phyloP scores from a whole-genome alignment of 2,113 vertebrate species.

The Daubentonia madagascariensis region DNA sequence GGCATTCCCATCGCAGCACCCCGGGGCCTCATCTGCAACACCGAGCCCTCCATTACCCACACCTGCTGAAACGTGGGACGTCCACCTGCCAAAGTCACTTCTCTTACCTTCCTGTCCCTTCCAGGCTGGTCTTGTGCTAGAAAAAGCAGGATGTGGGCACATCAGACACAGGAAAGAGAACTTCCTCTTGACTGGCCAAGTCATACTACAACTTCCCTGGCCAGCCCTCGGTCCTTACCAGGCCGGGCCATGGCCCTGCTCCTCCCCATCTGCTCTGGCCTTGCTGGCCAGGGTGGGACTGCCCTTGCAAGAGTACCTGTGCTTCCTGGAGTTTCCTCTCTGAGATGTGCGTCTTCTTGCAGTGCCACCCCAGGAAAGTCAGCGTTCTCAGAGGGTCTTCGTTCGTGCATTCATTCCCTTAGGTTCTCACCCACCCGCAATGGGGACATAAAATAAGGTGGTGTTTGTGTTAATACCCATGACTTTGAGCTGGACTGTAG shows the following conservation, averaged over 20 bases:
- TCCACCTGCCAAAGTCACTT: background rate
- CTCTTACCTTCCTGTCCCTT: background rate
- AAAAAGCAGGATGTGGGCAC: background rate
- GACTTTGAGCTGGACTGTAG: background rate
- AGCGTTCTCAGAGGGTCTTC: too few species aligned
- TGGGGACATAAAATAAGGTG: fast-evolving
- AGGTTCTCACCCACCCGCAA: background rate
- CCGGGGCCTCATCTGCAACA: background rate
- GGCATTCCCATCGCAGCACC: background rate
- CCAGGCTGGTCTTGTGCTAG: fast-evolving
- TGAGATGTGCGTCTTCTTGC: background rate
- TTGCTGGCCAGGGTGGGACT: background rate
- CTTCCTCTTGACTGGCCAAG: background rate
- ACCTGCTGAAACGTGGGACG: background rate
- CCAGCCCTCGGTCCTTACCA: background rate
- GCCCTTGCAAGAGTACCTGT: background rate
- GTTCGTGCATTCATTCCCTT: background rate
- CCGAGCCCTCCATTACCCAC: background rate
- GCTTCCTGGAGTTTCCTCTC: background rate
- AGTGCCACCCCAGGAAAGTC: too few species aligned
- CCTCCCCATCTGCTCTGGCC: background rate
- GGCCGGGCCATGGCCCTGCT: background rate
- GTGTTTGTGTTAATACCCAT: fast-evolving
- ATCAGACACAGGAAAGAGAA: background rate
- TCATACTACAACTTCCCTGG: too few species aligned